Evolutionary conservation across 2,888 invertebrate genomes (phyloP).

Genomic region (Craniophora ligustri): DNA sequence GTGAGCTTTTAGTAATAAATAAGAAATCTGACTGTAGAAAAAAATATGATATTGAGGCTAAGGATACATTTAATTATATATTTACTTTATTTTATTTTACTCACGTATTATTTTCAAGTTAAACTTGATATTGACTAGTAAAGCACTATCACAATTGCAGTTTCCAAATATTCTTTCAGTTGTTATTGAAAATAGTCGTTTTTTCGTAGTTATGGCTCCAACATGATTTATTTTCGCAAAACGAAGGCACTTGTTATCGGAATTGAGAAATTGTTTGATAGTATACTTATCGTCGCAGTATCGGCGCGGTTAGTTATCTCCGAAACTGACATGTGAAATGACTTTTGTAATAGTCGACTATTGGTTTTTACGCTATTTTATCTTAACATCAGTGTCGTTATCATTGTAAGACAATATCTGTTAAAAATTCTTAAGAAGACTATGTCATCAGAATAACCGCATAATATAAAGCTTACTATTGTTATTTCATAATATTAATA

Average conservation of each 20-base stretch:
- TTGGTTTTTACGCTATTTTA: constrained; percentile 19
- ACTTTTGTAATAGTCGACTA: constrained; percentile 32
- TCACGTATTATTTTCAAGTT: too few species aligned
- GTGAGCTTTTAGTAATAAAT: too few species aligned
- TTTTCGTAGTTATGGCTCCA: constrained; percentile 18
- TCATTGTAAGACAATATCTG: constrained; percentile 1
- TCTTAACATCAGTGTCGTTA: constrained; percentile 8
- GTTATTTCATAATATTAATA: background rate
- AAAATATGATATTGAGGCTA: too few species aligned
- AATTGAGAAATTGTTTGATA: constrained; percentile 50
- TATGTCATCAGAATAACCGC: background rate
- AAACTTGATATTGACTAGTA: too few species aligned
- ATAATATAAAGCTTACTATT: background rate
- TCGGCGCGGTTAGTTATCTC: constrained; percentile 29
- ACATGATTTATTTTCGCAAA: constrained; percentile 34
- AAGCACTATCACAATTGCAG: too few species aligned
- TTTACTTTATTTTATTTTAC: too few species aligned
- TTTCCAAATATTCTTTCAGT: too few species aligned
- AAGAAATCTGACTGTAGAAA: too few species aligned
- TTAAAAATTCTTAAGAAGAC: background rate
- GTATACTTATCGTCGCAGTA: constrained; percentile 41
- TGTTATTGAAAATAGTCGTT: too few species aligned
- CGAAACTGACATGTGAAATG: constrained; percentile 48
- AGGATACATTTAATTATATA: too few species aligned
- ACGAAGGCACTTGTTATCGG: constrained; percentile 35